phyloP scores from a whole-genome alignment of 2,113 vertebrate species.

The Calonectris borealis region DNA sequence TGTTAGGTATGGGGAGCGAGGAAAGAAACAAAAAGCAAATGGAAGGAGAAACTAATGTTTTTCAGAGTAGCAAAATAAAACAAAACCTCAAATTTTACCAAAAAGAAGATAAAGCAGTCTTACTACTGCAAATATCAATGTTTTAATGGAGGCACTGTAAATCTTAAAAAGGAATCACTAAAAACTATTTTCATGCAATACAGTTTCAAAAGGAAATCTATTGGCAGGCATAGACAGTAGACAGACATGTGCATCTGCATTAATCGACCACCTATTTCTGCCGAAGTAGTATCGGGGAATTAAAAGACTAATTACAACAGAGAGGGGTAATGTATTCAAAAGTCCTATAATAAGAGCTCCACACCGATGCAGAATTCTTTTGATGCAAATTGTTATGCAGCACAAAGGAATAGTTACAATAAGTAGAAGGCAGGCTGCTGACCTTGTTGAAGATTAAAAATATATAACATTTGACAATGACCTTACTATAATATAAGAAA shows the following conservation, averaged over 20 bases:
- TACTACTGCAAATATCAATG: background rate
- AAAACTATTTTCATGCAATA: background rate
- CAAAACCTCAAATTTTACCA: background rate
- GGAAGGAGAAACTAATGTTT: background rate
- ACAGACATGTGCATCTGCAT: background rate
- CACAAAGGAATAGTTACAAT: background rate
- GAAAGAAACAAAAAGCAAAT: background rate
- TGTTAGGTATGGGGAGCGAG: background rate
- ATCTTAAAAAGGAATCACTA: background rate
- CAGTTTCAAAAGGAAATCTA: background rate
- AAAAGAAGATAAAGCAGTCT: background rate
- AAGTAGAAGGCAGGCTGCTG: background rate
- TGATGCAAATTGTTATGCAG: background rate
- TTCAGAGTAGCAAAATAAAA: background rate
- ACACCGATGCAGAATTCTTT: background rate
- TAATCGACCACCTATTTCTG: conserved; percentile 12
- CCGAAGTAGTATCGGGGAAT: background rate
- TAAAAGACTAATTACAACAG: conserved; percentile 54
- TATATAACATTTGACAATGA: background rate
- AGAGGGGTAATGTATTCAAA: conserved; percentile 19
- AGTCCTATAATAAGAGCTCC: background rate
- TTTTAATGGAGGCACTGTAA: background rate
- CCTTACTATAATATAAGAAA: background rate
- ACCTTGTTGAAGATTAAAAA: conserved; percentile 31
- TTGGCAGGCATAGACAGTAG: background rate